These are phyloP conservation scores for Cancer borealis DNA, from an alignment of 2,888 invertebrate species.

Conservation along the genomic window DNA sequence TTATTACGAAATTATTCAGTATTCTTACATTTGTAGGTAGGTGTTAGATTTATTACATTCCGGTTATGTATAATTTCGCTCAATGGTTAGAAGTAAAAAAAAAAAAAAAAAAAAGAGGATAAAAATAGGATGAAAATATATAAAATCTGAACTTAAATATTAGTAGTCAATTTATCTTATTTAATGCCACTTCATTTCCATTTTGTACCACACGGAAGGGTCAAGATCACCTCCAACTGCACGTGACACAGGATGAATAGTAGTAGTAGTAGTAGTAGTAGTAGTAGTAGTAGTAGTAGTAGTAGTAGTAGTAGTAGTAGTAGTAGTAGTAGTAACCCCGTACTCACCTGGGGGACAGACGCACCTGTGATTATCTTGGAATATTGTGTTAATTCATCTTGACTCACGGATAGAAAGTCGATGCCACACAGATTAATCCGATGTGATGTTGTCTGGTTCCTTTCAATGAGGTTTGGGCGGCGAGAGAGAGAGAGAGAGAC, in stretches of 20 bases:
- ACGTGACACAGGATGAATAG: not conserved
- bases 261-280: not conserved
- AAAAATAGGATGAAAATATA: not conserved
- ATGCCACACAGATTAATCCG: not conserved
- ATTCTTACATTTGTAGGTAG: not conserved
- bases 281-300: not conserved
- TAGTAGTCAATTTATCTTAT: not conserved
- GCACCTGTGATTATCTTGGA: constrained; percentile 3
- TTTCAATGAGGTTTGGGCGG: not conserved
- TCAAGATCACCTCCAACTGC: not conserved
- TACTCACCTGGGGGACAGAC: not conserved
- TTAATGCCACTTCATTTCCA: not conserved
- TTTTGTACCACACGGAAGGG: not conserved
- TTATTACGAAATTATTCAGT: not conserved
- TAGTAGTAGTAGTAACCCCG: no score
- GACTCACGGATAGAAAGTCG: not conserved
- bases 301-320: no score
- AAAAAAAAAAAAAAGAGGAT: not conserved
- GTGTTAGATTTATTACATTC: not conserved
- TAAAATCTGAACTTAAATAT: not conserved
- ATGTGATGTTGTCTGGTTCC: not conserved
- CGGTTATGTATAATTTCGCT: not conserved
- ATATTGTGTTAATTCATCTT: not conserved
- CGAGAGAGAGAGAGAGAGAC: not conserved
- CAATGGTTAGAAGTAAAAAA: not conserved